Evolutionary conservation across 2,113 vertebrate species (phyloP).

Genomic region (Argyrosomus japonicus): DNA sequence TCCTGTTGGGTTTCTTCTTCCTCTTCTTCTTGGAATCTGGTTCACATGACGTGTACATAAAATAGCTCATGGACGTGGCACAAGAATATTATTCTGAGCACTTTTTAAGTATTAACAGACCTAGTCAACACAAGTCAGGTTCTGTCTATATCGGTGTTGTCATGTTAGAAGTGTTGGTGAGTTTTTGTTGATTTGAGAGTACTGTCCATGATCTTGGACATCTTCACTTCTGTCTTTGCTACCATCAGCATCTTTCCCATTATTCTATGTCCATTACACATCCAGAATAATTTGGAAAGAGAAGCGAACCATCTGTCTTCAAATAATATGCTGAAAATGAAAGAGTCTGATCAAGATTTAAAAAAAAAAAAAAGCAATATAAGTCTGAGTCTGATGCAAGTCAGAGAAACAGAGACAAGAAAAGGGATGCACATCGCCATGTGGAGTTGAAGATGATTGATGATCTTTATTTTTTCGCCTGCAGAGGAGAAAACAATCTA

Average conservation of each 20-base stretch:
- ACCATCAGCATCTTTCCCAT: neutral
- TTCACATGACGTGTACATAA: conserved; percentile 1
- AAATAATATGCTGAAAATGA: conserved; percentile 21
- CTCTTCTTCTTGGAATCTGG: conserved; percentile 6
- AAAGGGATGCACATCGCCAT: conserved; percentile 19
- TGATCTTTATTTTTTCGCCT: conserved; percentile 25
- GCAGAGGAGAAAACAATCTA: conserved; percentile 33
- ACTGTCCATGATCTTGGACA: neutral
- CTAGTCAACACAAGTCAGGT: neutral
- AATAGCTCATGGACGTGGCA: neutral
- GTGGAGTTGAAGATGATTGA: conserved; percentile 37
- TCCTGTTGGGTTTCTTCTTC: conserved; percentile 1
- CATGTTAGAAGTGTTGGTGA: neutral
- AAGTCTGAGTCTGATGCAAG: conserved; percentile 29
- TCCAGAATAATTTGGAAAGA: neutral
- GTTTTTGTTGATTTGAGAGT: neutral
- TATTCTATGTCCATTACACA: conserved; percentile 13
- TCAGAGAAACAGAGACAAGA: conserved; percentile 28
- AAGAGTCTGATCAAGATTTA: conserved; percentile 4
- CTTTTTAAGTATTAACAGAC: neutral
- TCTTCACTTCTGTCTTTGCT: neutral
- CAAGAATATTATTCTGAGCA: neutral
- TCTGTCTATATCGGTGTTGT: neutral
- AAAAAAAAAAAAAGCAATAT: conserved; percentile 20
- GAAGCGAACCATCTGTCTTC: neutral